Conservation (phyloP, 2,888 invertebrate genomes). For the Synergus japonicus region DNA sequence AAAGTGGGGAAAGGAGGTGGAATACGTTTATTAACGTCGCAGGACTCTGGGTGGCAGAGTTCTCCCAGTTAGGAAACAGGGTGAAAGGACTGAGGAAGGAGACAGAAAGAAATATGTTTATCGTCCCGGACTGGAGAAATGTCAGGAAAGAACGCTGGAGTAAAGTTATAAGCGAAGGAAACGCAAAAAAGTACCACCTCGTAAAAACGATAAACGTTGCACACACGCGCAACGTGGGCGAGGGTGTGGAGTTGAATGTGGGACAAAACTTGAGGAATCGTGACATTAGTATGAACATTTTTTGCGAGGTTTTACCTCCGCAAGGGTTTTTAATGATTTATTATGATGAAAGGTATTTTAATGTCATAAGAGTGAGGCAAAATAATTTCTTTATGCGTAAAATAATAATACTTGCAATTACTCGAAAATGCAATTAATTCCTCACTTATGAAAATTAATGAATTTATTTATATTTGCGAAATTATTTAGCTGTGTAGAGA, state of each 20-base stretch:
- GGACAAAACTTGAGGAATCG: constrained; percentile 9
- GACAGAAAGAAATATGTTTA: constrained; percentile 38
- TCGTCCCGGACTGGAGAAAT: constrained; percentile 26
- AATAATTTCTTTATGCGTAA: too few species aligned
- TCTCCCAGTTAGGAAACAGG: constrained; percentile 24
- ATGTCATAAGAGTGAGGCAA: not conserved
- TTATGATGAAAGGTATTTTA: not conserved
- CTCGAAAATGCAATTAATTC: too few species aligned
- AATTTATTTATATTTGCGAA: too few species aligned
- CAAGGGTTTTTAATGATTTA: not conserved
- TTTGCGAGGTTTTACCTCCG: not conserved
- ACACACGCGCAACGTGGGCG: not conserved
- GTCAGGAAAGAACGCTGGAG: constrained; percentile 21
- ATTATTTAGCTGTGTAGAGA: not conserved
- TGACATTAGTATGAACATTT: not conserved
- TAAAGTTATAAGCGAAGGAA: constrained; percentile 35
- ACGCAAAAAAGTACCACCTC: constrained; percentile 23
- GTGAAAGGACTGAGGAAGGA: constrained; percentile 14
- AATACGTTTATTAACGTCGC: constrained; percentile 40
- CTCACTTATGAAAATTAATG: too few species aligned
- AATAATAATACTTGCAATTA: too few species aligned
- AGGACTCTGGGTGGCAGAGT: constrained; percentile 13
- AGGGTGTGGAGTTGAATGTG: not conserved
- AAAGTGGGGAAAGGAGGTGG: constrained; percentile 6
- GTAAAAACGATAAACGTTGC: constrained; percentile 36